phyloP scores from a whole-genome alignment of 2,113 vertebrate species.

The Okapia johnstoni region DNA sequence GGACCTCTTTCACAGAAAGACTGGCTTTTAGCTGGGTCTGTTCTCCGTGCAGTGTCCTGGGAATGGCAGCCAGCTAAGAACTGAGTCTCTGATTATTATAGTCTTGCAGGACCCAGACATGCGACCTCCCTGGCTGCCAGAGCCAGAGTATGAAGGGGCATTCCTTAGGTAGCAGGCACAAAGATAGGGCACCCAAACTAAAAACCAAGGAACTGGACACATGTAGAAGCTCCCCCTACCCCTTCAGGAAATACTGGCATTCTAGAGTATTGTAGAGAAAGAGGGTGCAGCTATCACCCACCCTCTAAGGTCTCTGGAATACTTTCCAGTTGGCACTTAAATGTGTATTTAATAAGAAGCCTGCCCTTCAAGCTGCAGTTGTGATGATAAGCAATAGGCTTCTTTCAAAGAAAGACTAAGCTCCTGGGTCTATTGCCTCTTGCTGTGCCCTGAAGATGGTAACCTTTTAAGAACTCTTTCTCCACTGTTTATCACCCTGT shows the following conservation, averaged over 20 bases:
- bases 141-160: too few relatives aligned
- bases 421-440: background rate
- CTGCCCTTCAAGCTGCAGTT: background rate
- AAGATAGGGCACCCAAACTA: background rate
- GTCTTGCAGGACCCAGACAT: background rate
- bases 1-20: background rate
- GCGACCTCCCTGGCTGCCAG: background rate
- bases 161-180: background rate
- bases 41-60: background rate
- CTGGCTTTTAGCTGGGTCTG: background rate
- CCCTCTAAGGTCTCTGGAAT: background rate
- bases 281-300: background rate
- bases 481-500: background rate
- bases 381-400: background rate
- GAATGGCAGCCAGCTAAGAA: background rate
- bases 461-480: background rate
- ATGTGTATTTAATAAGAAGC: background rate
- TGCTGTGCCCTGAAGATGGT: background rate
- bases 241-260: background rate
- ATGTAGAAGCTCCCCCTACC: background rate
- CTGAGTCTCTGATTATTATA: background rate
- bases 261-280: background rate
- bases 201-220: background rate
- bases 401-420: background rate
- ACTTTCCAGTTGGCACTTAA: background rate